These are phyloP conservation scores for Blennius ocellaris DNA, from an alignment of 2,113 vertebrate genomes.

Conservation along the genomic window DNA sequence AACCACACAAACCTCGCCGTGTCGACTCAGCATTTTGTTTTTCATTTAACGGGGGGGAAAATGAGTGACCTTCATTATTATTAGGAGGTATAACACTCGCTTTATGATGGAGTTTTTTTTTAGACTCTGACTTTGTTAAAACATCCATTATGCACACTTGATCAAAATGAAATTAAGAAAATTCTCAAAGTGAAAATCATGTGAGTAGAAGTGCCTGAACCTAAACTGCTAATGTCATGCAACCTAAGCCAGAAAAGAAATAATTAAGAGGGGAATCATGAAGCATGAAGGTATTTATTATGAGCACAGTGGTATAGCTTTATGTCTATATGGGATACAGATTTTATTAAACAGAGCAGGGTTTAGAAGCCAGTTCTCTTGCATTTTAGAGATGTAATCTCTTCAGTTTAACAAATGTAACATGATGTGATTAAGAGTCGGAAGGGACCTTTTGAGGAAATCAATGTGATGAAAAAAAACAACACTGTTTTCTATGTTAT, in stretches of 20 bases:
- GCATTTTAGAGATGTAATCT: neutral
- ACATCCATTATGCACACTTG: neutral
- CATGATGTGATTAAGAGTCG: neutral
- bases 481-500: constrained; percentile 8
- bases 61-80: neutral
- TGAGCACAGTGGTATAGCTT: too few relatives aligned
- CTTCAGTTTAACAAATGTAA: neutral
- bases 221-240: neutral
- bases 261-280: neutral
- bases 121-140: neutral
- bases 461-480: constrained; percentile 20
- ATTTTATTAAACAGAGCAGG: neutral
- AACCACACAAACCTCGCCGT: too few relatives aligned
- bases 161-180: neutral
- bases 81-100: neutral
- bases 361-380: neutral
- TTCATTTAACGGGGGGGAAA: neutral
- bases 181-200: neutral
- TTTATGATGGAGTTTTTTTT: neutral
- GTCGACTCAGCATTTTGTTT: constrained; percentile 4
- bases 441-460: neutral
- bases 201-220: neutral
- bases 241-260: neutral
- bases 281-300: too few relatives aligned
- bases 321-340: neutral